A percentile compares a stretch with the other conserved stretches of the same genome.
These are phyloP conservation scores for Amorpha juglandis DNA, from an alignment of 2,888 invertebrate species.

Conservation along the genomic window DNA sequence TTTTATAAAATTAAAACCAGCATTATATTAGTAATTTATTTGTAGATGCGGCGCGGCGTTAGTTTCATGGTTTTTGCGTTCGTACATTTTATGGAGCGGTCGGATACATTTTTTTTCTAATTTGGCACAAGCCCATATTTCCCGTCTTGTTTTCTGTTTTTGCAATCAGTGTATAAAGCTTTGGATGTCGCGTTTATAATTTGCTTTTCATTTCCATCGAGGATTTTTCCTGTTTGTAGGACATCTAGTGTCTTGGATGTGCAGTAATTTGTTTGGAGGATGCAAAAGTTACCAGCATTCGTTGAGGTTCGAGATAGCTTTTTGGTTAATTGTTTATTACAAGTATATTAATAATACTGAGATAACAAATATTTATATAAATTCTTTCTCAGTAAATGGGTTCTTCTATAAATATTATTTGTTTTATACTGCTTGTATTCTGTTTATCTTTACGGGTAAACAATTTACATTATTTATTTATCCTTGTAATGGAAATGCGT, in stretches of 20 bases:
- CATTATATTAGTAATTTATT: background rate
- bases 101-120: conserved; percentile 30
- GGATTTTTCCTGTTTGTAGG: no score
- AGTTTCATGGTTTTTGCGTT: background rate
- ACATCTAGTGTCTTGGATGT: no score
- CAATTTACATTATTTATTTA: conserved; percentile 5
- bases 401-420: background rate
- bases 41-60: background rate
- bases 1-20: no score
- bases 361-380: background rate
- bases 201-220: conserved; percentile 8
- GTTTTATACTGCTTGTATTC: background rate
- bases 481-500: background rate
- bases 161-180: background rate
- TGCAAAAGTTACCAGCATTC: no score
- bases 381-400: background rate
- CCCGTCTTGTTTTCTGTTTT: background rate
- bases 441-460: background rate
- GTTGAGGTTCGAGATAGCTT: no score
- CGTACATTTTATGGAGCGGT: background rate
- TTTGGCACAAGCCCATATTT: conserved; percentile 28
- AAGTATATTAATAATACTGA: background rate
- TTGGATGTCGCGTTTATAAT: background rate
- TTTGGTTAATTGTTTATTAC: no score
- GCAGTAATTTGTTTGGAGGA: no score